Evolutionary conservation across 1,140 invertebrate genomes (phyloP).

Genomic region (Helicoverpa zea): DNA sequence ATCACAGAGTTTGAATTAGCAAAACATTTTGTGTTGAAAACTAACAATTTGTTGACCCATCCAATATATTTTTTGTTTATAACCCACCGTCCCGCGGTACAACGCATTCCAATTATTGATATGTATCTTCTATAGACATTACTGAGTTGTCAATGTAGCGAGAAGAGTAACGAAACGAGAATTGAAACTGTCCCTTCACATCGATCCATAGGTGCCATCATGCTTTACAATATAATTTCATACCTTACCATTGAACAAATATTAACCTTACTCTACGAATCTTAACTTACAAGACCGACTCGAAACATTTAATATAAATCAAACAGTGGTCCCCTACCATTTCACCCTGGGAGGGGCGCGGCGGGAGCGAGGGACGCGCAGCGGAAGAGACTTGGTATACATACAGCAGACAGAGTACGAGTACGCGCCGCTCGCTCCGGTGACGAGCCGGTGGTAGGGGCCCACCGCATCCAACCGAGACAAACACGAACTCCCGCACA

Average conservation of each 20-base stretch:
- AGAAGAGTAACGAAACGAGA: slow-evolving; percentile 75
- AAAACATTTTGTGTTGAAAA: slow-evolving; percentile 81
- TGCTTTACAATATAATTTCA: slow-evolving; percentile 70
- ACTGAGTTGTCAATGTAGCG: slow-evolving; percentile 69
- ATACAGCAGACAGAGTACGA: slow-evolving; percentile 56
- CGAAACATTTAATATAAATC: slow-evolving; percentile 67
- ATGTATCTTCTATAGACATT: slow-evolving; percentile 84
- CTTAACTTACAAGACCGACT: slow-evolving; percentile 81
- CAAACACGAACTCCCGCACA: slow-evolving; percentile 70
- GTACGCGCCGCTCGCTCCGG: slow-evolving; percentile 55
- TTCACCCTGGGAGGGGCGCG: slow-evolving; percentile 29
- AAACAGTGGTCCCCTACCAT: slow-evolving; percentile 64
- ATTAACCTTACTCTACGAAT: slow-evolving; percentile 78
- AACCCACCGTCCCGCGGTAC: slow-evolving; percentile 76
- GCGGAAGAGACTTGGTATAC: slow-evolving; percentile 55
- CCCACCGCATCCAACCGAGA: slow-evolving; percentile 53
- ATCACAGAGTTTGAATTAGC: slow-evolving; percentile 85
- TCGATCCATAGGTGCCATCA: slow-evolving; percentile 78
- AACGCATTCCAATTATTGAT: slow-evolving; percentile 80
- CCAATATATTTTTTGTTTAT: slow-evolving; percentile 59
- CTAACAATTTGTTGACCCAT: slow-evolving; percentile 73
- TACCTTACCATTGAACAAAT: slow-evolving; percentile 79
- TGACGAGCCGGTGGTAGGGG: slow-evolving; percentile 61
- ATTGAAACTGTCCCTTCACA: slow-evolving; percentile 80
- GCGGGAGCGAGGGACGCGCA: slow-evolving; percentile 52